Evolutionary conservation across 2,888 invertebrate species (phyloP).

Genomic region (Parnassius smintheus): DNA sequence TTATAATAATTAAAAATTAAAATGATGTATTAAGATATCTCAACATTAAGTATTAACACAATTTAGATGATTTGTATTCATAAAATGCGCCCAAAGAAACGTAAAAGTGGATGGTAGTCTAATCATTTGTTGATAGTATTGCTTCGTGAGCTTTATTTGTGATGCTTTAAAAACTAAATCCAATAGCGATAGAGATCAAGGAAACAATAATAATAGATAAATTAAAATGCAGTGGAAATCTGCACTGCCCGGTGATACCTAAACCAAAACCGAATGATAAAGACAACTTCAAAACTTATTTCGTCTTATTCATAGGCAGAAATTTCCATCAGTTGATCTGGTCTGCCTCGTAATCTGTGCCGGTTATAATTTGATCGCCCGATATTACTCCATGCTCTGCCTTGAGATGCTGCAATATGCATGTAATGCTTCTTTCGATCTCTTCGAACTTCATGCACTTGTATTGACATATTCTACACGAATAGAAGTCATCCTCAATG

Average conservation of each 20-base stretch:
- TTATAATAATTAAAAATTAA: neutral
- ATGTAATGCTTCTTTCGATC: slow-evolving; percentile 45
- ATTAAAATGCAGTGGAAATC: neutral
- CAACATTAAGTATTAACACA: neutral
- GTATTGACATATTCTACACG: slow-evolving; percentile 70
- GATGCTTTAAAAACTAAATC: neutral
- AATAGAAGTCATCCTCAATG: slow-evolving; percentile 51
- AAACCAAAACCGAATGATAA: neutral
- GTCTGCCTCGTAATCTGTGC: slow-evolving; percentile 45
- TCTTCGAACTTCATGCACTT: slow-evolving; percentile 50
- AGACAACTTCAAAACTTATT: neutral
- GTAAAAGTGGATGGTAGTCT: neutral
- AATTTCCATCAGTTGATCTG: slow-evolving; percentile 17
- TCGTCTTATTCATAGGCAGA: neutral
- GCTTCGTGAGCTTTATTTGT: neutral
- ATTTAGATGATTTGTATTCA: neutral
- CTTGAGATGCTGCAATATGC: slow-evolving; percentile 59
- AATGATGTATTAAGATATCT: neutral
- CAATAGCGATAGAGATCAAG: neutral
- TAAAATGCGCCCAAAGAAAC: neutral
- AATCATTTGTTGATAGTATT: neutral
- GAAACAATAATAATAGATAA: neutral
- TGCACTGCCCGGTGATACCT: neutral
- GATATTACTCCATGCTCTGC: slow-evolving; percentile 66
- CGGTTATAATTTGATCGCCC: slow-evolving; percentile 69